These are phyloP conservation scores for Mesorhabditis spiculigera DNA, from an alignment of 2,888 invertebrate species.

Conservation along the genomic window DNA sequence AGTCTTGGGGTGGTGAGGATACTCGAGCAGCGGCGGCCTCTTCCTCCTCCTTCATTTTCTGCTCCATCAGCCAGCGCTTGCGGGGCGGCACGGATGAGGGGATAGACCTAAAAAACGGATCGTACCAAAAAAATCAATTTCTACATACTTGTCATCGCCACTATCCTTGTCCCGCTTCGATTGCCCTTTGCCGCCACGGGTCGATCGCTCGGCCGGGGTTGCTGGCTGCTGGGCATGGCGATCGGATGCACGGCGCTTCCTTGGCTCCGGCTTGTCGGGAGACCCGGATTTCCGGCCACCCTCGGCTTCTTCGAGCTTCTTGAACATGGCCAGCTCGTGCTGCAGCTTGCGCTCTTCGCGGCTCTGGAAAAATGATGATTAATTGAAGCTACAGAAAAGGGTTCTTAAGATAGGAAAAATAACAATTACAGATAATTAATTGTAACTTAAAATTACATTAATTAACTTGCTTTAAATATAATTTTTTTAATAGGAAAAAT, in stretches of 20 bases:
- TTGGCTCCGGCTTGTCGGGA: neutral
- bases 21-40: neutral
- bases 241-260: neutral
- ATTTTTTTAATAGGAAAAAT: too few species aligned
- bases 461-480: too few species aligned
- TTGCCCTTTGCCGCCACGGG: neutral
- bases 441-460: too few species aligned
- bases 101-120: neutral
- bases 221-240: too few species aligned
- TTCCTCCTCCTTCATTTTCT: conserved; percentile 6
- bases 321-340: neutral
- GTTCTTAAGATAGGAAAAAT: neutral
- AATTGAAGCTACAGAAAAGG: neutral
- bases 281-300: neutral
- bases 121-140: neutral
- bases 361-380: neutral
- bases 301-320: neutral
- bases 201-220: too few species aligned
- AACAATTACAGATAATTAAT: too few species aligned
- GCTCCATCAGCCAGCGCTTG: neutral
- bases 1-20: neutral
- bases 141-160: neutral
- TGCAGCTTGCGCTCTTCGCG: conserved; percentile 1
- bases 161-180: neutral
- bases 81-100: neutral